These are phyloP conservation scores for Julus scandinavius DNA, from an alignment of 2,888 invertebrate species.

Conservation along the genomic window DNA sequence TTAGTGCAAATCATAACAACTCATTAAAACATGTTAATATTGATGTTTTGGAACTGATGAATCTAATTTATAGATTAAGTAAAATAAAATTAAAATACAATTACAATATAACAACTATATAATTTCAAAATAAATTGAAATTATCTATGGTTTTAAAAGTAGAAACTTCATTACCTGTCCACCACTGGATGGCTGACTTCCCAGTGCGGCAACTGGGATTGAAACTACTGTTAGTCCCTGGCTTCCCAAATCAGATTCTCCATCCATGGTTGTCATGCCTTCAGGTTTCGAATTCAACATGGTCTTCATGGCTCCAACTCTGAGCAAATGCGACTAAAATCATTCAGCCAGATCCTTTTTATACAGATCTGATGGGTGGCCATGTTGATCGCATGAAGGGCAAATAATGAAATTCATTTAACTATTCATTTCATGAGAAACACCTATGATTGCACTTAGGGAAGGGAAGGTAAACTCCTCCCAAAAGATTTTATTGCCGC, in stretches of 20 bases:
- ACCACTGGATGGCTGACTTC: background rate
- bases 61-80: no score
- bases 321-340: background rate
- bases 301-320: background rate
- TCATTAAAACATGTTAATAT: no score
- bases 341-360: background rate
- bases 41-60: no score
- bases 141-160: no score
- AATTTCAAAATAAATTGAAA: no score
- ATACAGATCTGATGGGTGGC: background rate
- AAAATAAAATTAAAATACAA: no score
- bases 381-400: background rate
- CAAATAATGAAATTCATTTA: background rate
- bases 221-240: slow-evolving; percentile 15
- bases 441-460: background rate
- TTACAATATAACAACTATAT: no score
- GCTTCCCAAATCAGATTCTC: background rate
- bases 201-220: background rate
- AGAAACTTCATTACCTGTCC: background rate
- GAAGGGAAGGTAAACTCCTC: background rate
- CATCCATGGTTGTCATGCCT: background rate
- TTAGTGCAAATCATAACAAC: no score
- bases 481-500: background rate
- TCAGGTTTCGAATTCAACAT: slow-evolving; percentile 13
- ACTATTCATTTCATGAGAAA: background rate